A percentile compares a stretch with the other conserved stretches of the same genome.
These are phyloP conservation scores for Xylota sylvarum DNA, from an alignment of 2,888 invertebrate genomes.

Conservation along the genomic window DNA sequence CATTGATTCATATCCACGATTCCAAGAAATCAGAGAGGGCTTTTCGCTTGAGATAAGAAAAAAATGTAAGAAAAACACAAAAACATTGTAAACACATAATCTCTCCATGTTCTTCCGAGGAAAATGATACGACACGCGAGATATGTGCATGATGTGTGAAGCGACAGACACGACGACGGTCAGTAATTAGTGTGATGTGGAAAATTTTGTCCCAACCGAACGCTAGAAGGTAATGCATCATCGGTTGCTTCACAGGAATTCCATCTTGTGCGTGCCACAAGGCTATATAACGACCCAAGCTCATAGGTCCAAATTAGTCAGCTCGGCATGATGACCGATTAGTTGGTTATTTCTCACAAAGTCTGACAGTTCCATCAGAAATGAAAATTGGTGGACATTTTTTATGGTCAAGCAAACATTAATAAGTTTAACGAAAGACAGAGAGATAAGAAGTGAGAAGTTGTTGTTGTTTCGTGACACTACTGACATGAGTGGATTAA, in stretches of 20 bases:
- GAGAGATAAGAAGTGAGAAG: slow-evolving; percentile 69
- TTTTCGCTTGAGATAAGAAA: slow-evolving; percentile 19
- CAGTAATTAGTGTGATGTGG: slow-evolving; percentile 74
- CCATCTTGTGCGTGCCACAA: slow-evolving; percentile 52
- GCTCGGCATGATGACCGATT: slow-evolving; percentile 65
- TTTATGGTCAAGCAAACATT: slow-evolving; percentile 71
- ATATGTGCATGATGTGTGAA: slow-evolving; percentile 24
- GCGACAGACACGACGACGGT: slow-evolving; percentile 30
- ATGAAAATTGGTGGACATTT: slow-evolving; percentile 75
- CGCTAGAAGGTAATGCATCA: slow-evolving; percentile 66
- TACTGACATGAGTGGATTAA: slow-evolving; percentile 28
- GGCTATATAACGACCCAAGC: slow-evolving; percentile 29
- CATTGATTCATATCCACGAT: slow-evolving; percentile 71
- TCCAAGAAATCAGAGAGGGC: slow-evolving; percentile 60
- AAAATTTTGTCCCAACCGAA: slow-evolving; percentile 65
- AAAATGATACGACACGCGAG: slow-evolving; percentile 53
- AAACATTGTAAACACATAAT: slow-evolving; percentile 66
- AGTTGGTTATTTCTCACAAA: slow-evolving; percentile 70
- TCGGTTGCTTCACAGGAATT: slow-evolving; percentile 67
- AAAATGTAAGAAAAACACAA: slow-evolving; percentile 27
- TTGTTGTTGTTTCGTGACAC: slow-evolving; percentile 51
- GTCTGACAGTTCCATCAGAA: slow-evolving; percentile 74
- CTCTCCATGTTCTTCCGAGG: slow-evolving; percentile 15
- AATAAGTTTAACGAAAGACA: slow-evolving; percentile 51
- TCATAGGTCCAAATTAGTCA: slow-evolving; percentile 67